A percentile compares a stretch with the other conserved stretches of the same genome.
Conservation (phyloP, 2,888 invertebrate genomes). For the Fragum fragum region DNA sequence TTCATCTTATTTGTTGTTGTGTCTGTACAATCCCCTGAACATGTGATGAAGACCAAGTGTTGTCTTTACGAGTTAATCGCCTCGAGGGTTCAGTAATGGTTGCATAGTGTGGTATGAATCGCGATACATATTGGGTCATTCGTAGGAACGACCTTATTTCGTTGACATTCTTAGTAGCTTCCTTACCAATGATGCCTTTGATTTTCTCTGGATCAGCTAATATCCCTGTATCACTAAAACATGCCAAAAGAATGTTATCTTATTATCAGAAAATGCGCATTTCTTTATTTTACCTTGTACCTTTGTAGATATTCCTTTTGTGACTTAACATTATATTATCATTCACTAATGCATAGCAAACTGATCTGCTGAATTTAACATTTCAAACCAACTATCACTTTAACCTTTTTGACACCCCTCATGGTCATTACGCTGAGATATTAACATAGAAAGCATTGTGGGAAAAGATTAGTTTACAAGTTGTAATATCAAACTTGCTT, state of each 20-base stretch:
- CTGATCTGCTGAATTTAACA: too few species aligned
- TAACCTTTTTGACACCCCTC: too few species aligned
- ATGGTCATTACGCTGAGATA: too few species aligned
- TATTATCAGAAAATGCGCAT: conserved; percentile 43
- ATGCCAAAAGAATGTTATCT: conserved; percentile 50
- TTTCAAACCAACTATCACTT: too few species aligned
- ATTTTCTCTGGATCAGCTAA: conserved; percentile 56
- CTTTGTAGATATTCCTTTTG: too few species aligned
- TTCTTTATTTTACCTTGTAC: conserved; percentile 46
- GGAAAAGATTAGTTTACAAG: too few species aligned
- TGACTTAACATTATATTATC: too few species aligned
- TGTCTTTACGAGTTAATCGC: conserved; percentile 59
- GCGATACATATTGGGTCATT: conserved; percentile 50
- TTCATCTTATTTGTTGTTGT: conserved; percentile 56
- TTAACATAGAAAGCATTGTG: too few species aligned
- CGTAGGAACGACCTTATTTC: conserved; percentile 55
- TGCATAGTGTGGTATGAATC: conserved; percentile 55
- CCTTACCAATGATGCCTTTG: conserved; percentile 35
- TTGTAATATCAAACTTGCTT: too few species aligned
- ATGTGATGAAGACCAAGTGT: conserved; percentile 55
- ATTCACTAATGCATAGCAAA: too few species aligned
- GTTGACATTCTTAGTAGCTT: conserved; percentile 30
- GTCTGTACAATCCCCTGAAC: conserved; percentile 49
- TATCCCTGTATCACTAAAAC: conserved; percentile 47
- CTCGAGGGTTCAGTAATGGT: conserved; percentile 61